These are phyloP conservation scores for Orestias chungarensis DNA, from an alignment of 2,797 vertebrate species.

Conservation along the genomic window DNA sequence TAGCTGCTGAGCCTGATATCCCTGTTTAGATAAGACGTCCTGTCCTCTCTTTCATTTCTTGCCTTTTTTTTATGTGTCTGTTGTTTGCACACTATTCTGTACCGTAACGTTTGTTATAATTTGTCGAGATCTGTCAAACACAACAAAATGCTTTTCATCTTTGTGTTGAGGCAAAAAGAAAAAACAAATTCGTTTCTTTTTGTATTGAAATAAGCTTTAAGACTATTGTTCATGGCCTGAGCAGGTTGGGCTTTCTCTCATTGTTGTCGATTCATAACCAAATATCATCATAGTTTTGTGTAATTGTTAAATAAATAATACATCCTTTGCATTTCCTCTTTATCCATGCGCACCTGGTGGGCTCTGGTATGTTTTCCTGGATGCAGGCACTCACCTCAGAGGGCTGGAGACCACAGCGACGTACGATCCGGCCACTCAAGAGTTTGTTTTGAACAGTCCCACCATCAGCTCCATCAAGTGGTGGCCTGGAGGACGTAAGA, in stretches of 20 bases:
- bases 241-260: background rate
- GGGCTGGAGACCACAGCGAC: slow-evolving; percentile 97
- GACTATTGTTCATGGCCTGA: background rate
- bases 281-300: background rate
- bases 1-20: background rate
- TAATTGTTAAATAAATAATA: background rate
- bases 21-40: background rate
- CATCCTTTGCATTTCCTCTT: background rate
- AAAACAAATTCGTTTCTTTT: background rate
- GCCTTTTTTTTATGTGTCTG: background rate
- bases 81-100: background rate
- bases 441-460: slow-evolving; percentile 95
- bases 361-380: slow-evolving; percentile 7
- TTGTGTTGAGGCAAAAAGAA: background rate
- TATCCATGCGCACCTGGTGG: slow-evolving; percentile 10
- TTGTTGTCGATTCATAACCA: background rate
- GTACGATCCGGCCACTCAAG: slow-evolving; percentile 91
- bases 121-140: slow-evolving; percentile 72
- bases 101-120: background rate
- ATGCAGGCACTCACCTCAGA: slow-evolving; percentile 91
- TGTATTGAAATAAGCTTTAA: background rate
- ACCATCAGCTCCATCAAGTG: slow-evolving; percentile 98
- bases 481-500: slow-evolving; percentile 99
- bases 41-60: background rate
- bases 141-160: slow-evolving; percentile 33